Base-by-base conservation (phyloP, 2,797 vertebrate species). In the Pygocentrus nattereri region DNA sequence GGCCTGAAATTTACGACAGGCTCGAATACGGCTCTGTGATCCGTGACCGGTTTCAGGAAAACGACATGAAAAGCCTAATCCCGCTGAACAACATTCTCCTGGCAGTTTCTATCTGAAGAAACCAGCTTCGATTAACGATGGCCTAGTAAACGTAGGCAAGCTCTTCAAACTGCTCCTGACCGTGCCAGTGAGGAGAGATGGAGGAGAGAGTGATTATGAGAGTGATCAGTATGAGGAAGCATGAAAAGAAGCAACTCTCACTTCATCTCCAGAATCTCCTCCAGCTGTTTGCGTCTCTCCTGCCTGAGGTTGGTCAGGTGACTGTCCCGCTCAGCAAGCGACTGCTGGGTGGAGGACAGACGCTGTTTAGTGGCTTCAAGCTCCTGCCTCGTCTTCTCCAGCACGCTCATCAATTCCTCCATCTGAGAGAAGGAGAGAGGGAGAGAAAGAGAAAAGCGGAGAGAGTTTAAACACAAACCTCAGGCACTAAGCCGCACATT, bases 221-320 rank as follows among this genome's bases (percentile, higher is more conserved):
- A 68, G 44, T 25, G 65, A 31, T 13, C 11, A 62, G 50, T 13
- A 15, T n/a, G 5, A 73, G 21, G 62, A 74, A 64, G 4, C 4
- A 74, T 56, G n/a, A 27, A 19, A 64, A 69, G 7, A 58, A 56
- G 31, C 23, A 25, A 21, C 52, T 93, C 97, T 95, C 90, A 99
- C 98, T 99, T 99, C 98, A 99, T 99, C 90, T 99, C 98, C 61
- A 99, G 93, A 88, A 99, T 98, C 92, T 99, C 98, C 90, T 99
- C 98, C 58, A 99, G 95, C 90, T 99, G 98, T 85, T 98, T 99
- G 87, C 97, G 95, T 78, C 97, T 90, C 74, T 99, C 98, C 79
- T 97, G 95, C 81, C 97, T 94, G 87, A 99, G 95, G 91, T 97
- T 99, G 84, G 96, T 96, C 87, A 99, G 93, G 87, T 99, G 97